Conservation (phyloP, 2,797 vertebrate species). For the Malurus splendens region DNA sequence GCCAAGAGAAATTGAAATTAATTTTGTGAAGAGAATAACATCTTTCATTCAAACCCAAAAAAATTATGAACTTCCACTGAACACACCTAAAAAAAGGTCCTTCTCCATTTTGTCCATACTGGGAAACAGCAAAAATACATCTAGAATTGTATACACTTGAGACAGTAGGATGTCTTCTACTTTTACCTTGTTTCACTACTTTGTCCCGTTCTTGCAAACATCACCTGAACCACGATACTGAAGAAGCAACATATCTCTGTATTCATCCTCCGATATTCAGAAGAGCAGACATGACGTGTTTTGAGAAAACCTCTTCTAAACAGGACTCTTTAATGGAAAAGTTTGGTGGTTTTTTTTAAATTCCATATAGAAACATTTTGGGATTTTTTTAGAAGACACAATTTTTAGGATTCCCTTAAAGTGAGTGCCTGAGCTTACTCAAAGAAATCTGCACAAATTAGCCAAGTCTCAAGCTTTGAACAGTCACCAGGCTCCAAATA, state of each 20-base stretch:
- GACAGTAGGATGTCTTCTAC: not conserved
- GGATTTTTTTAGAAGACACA: not conserved
- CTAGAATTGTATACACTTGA: not conserved
- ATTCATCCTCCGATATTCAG: not conserved
- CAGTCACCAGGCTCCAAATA: not conserved
- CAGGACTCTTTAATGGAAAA: not conserved
- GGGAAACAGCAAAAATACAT: not conserved
- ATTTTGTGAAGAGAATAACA: not conserved
- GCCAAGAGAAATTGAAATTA: not conserved
- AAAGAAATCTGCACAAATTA: not conserved
- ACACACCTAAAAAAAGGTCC: not conserved
- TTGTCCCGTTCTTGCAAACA: not conserved
- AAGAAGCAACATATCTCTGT: not conserved
- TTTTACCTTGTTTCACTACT: not conserved
- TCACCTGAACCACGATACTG: accelerated
- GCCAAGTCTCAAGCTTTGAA: not conserved
- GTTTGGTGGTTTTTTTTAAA: not conserved
- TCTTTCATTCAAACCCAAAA: not conserved
- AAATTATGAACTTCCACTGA: not conserved
- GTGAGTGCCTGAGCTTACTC: not conserved
- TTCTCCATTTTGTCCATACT: not conserved
- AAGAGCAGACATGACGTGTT: accelerated
- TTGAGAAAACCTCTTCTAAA: not conserved
- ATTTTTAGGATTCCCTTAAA: not conserved
- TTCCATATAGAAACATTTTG: not conserved